Conservation (phyloP, 1,140 invertebrate species). For the Hylyphantes graminicola region DNA sequence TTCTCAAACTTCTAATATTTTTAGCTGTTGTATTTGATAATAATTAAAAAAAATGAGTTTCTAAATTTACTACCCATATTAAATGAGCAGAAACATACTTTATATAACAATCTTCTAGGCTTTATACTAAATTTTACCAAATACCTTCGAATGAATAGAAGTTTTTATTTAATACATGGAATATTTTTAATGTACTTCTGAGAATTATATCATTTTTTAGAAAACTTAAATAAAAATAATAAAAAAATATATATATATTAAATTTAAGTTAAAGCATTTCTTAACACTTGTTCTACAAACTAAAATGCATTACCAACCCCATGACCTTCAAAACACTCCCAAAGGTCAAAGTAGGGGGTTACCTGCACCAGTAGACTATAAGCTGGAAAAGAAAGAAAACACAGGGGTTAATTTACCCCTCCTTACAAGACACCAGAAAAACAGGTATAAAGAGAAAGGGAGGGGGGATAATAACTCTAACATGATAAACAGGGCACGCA, state of each 20-base stretch:
- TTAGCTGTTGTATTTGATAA: no score
- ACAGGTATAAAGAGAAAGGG: not conserved
- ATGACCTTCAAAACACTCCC: constrained; percentile 21
- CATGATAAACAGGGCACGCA: constrained; percentile 35
- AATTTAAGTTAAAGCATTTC: not conserved
- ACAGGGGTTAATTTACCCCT: not conserved
- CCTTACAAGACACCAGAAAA: not conserved
- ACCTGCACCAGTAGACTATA: constrained; percentile 7
- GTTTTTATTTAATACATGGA: no score
- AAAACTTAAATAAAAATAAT: not conserved
- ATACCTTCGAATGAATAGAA: no score
- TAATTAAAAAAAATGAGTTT: no score
- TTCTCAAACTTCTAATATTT: no score
- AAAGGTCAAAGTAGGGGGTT: not conserved
- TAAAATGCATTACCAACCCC: not conserved
- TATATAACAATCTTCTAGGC: no score
- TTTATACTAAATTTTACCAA: no score
- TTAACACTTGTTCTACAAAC: not conserved
- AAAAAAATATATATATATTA: constrained; percentile 10
- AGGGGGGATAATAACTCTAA: constrained; percentile 34
- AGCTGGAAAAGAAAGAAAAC: not conserved
- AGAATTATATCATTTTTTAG: not conserved
- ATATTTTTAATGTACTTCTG: no score
- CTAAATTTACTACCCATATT: no score
- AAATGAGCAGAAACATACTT: no score